These are phyloP conservation scores for Numenius arquata DNA, from an alignment of 2,113 vertebrate genomes.

Conservation along the genomic window DNA sequence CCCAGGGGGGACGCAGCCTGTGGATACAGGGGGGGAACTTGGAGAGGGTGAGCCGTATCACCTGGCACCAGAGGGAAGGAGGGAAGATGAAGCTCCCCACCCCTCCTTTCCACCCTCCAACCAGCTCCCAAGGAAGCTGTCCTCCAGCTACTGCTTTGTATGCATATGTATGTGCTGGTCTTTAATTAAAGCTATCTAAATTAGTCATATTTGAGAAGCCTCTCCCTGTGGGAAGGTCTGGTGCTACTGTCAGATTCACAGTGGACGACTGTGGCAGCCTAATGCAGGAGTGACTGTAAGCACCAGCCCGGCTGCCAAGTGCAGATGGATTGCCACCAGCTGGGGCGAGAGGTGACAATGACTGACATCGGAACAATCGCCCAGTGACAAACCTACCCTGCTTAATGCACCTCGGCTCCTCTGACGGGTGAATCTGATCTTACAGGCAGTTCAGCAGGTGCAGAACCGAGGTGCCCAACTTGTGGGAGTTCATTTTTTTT, in stretches of 20 bases:
- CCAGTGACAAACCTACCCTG: not conserved
- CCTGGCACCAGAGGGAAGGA: rapidly evolving
- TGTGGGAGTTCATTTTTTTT: not conserved
- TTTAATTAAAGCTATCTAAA: not conserved
- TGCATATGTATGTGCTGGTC: not conserved
- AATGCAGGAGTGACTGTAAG: not conserved
- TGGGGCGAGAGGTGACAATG: not conserved
- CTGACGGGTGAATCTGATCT: not conserved
- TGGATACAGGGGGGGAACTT: rapidly evolving
- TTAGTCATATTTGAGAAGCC: not conserved
- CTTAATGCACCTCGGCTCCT: not conserved
- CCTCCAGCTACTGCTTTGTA: not conserved
- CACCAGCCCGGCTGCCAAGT: not conserved
- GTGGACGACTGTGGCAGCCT: not conserved
- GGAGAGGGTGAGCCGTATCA: not conserved
- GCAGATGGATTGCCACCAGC: not conserved
- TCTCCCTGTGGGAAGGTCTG: not conserved
- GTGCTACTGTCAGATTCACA: not conserved
- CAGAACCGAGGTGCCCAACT: not conserved
- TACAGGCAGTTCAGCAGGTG: not conserved
- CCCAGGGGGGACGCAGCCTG: not conserved
- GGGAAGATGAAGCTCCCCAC: not conserved
- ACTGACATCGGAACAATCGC: not conserved
- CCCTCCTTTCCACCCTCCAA: not conserved
- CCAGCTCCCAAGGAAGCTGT: not conserved